phyloP scores from a whole-genome alignment of 1,140 invertebrate genomes.

The Propsilocerus akamusi region DNA sequence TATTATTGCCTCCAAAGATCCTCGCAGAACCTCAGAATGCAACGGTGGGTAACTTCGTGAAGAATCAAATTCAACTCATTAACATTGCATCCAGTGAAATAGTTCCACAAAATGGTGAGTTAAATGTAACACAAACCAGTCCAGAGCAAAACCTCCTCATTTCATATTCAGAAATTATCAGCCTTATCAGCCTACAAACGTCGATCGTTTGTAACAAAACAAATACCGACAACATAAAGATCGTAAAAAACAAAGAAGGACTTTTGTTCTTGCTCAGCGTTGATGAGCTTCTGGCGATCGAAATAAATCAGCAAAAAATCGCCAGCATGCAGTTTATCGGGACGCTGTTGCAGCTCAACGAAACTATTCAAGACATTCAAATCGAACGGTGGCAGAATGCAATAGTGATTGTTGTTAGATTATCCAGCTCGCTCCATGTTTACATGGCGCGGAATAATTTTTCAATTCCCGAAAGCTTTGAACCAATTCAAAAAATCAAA shows the following conservation, averaged over 20 bases:
- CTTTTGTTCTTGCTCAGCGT: not conserved
- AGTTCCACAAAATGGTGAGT: no score
- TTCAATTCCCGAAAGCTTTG: not conserved
- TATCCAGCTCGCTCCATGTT: not conserved
- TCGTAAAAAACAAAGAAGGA: not conserved
- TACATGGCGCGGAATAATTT: not conserved
- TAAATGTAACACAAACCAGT: no score
- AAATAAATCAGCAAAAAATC: not conserved
- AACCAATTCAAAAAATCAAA: not conserved
- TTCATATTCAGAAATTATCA: no score
- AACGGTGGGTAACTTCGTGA: no score
- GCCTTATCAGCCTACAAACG: no score
- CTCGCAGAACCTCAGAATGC: no score
- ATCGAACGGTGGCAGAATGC: not conserved
- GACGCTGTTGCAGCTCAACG: not conserved
- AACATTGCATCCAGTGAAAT: no score
- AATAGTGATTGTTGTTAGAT: not conserved
- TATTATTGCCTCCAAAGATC: no score
- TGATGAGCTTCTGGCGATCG: not conserved
- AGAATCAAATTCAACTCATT: no score
- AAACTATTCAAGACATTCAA: not conserved
- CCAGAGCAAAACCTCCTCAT: no score
- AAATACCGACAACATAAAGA: not conserved
- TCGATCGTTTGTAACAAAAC: not conserved
- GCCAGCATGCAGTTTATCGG: not conserved